Evolutionary conservation across 2,888 invertebrate genomes (phyloP).

Genomic region (Xanthia icteritia): DNA sequence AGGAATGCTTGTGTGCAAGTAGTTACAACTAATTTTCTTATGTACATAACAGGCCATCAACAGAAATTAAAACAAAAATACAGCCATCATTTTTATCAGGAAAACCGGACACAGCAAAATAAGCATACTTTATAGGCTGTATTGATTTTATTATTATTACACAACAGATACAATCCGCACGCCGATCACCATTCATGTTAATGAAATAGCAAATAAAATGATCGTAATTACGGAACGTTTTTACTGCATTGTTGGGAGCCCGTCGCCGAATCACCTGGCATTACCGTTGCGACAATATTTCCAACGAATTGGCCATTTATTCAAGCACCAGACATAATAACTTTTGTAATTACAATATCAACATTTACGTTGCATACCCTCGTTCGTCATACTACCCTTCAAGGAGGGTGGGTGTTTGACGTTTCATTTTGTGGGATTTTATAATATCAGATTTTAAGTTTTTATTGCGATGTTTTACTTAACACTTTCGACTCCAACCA

Average conservation of each 20-base stretch:
- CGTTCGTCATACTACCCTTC: slow-evolving; percentile 43
- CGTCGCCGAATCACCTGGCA: slow-evolving; percentile 87
- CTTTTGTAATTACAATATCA: slow-evolving; percentile 85
- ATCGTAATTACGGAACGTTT: slow-evolving; percentile 87
- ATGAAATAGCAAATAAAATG: slow-evolving; percentile 88
- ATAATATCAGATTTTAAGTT: slow-evolving; percentile 2
- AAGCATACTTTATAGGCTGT: slow-evolving; percentile 59
- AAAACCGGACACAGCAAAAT: slow-evolving; percentile 29
- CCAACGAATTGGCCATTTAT: slow-evolving; percentile 87
- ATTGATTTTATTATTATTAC: slow-evolving; percentile 71
- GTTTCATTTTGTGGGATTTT: slow-evolving; percentile 30
- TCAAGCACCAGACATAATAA: slow-evolving; percentile 85
- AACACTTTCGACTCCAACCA: no score
- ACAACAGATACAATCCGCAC: slow-evolving; percentile 76
- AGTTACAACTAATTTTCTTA: not conserved
- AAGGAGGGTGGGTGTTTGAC: slow-evolving; percentile 27
- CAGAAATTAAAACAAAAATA: slow-evolving; percentile 6
- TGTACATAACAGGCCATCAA: not conserved
- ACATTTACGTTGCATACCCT: slow-evolving; percentile 73
- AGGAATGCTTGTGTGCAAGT: not conserved
- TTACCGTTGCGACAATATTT: slow-evolving; percentile 87
- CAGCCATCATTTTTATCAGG: not conserved
- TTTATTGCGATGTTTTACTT: not conserved
- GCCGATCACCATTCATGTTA: slow-evolving; percentile 85
- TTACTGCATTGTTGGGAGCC: slow-evolving; percentile 85